A percentile compares a stretch with the other conserved stretches of the same genome.
Evolutionary conservation across 2,888 invertebrate genomes (phyloP).

Genomic region (Flabesymbios commensalis): DNA sequence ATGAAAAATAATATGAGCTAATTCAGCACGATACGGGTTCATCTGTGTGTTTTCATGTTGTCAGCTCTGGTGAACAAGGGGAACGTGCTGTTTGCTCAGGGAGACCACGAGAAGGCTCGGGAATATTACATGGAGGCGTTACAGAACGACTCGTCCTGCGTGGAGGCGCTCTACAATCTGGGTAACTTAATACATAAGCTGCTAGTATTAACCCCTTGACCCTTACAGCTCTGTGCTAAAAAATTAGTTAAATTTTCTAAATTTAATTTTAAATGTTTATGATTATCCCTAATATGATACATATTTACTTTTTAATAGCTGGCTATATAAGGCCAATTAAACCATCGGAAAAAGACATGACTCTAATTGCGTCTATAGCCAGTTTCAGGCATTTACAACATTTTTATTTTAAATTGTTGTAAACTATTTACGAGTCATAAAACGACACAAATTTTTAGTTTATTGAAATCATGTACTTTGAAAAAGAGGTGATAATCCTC

Average conservation of each 20-base stretch:
- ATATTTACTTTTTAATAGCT: too few species aligned
- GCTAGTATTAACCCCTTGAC: background rate
- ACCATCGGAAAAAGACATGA: background rate
- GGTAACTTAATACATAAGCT: conserved; percentile 61
- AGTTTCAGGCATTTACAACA: conserved; percentile 6
- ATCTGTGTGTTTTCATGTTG: too few species aligned
- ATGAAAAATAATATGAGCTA: too few species aligned
- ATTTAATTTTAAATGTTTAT: too few species aligned
- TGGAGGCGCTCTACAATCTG: conserved; percentile 83
- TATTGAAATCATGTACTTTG: too few species aligned
- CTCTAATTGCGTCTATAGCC: background rate
- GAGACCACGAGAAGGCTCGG: conserved; percentile 73
- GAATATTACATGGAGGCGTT: conserved; percentile 77
- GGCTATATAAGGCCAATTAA: background rate
- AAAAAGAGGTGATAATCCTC: too few species aligned
- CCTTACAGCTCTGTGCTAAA: background rate
- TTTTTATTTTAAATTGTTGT: too few species aligned
- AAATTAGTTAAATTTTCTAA: background rate
- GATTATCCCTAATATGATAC: too few species aligned
- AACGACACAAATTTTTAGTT: too few species aligned
- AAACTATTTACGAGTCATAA: too few species aligned
- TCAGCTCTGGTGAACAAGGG: conserved; percentile 82
- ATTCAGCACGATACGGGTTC: too few species aligned
- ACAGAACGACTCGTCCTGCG: conserved; percentile 78
- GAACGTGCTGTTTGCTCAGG: conserved; percentile 75